A percentile compares a stretch with the other conserved stretches of the same genome.
These are phyloP conservation scores for Beaufortia kweichowensis DNA, from an alignment of 2,113 vertebrate species.

Conservation along the genomic window DNA sequence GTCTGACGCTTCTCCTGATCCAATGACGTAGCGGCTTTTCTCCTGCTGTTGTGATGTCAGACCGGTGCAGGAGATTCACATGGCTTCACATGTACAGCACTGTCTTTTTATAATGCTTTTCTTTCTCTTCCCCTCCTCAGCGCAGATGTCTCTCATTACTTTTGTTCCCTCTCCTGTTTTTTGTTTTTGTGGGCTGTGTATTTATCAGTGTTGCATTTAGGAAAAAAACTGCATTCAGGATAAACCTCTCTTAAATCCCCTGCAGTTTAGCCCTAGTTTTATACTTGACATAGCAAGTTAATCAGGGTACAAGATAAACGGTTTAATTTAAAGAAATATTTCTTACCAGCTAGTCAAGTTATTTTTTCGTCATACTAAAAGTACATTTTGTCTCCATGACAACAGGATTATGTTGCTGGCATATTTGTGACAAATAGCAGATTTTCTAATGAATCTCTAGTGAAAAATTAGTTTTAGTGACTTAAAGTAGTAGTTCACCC, in stretches of 20 bases:
- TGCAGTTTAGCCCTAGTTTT: not conserved
- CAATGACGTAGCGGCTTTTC: conserved; percentile 53
- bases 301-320: too few species aligned
- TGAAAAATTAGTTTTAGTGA: too few species aligned
- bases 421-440: too few species aligned
- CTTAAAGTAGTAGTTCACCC: too few species aligned
- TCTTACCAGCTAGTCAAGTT: too few species aligned
- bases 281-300: not conserved
- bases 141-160: conserved; percentile 42
- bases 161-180: conserved; percentile 31
- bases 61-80: conserved; percentile 57
- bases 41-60: conserved; percentile 41
- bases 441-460: too few species aligned
- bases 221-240: conserved; percentile 52
- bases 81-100: conserved; percentile 50
- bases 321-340: too few species aligned
- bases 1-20: conserved; percentile 64
- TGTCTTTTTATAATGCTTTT: conserved; percentile 43
- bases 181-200: conserved; percentile 34
- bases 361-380: too few species aligned
- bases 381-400: too few species aligned
- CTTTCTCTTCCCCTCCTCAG: conserved; percentile 49
- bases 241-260: conserved; percentile 53
- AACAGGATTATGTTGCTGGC: too few species aligned
- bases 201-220: conserved; percentile 47